A percentile compares a stretch with the other conserved stretches of the same genome.
Evolutionary conservation across 2,113 vertebrate species (phyloP).

Genomic region (Pipa parva): DNA sequence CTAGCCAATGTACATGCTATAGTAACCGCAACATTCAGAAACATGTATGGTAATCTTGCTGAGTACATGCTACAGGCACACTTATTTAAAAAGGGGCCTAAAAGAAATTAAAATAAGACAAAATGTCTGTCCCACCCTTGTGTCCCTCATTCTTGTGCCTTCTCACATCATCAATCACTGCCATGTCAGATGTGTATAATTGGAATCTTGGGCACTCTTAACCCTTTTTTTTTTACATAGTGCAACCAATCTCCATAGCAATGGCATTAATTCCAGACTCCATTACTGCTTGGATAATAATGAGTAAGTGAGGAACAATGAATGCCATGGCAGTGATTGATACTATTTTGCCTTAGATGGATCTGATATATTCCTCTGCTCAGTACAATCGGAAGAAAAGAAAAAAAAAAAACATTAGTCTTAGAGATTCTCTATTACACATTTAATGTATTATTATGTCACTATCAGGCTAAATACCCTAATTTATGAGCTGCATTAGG

Average conservation of each 20-base stretch:
- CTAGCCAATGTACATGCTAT: too few species aligned
- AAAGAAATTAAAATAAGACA: too few species aligned
- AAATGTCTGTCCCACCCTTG: neutral
- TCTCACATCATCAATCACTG: slow-evolving; percentile 16
- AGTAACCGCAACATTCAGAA: too few species aligned
- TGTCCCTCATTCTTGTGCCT: neutral
- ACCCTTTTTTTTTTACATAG: neutral
- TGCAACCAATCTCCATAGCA: neutral
- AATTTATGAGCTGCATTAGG: slow-evolving; percentile 1
- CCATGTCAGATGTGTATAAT: slow-evolving; percentile 1
- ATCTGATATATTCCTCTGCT: neutral
- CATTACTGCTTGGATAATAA: neutral
- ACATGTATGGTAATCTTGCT: too few species aligned
- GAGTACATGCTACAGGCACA: too few species aligned
- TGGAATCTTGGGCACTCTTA: slow-evolving; percentile 1
- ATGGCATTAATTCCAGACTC: neutral
- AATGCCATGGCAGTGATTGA: neutral
- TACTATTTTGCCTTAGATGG: neutral
- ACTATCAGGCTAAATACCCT: neutral
- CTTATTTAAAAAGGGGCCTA: too few species aligned
- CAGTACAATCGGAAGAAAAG: neutral
- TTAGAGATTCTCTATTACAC: neutral
- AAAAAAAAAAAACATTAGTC: neutral
- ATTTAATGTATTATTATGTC: neutral
- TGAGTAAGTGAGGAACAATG: neutral